Percentiles rank a stretch among this genome's conserved stretches.
phyloP scores from a whole-genome alignment of 2,888 invertebrate genomes.

The Geophilus truncorum region DNA sequence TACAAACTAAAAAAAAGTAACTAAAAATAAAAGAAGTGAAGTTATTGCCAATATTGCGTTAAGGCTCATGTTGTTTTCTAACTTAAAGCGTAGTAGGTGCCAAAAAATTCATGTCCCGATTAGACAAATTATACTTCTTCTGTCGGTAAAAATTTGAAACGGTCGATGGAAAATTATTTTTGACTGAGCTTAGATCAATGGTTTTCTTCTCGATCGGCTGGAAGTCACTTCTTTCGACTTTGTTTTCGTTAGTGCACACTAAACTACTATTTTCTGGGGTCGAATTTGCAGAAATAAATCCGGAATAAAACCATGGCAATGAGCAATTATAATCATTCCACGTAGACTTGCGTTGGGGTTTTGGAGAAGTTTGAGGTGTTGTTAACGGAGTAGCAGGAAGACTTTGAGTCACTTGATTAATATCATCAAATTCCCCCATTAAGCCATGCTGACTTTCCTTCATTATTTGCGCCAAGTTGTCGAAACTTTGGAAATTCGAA shows the following conservation, averaged over 20 bases:
- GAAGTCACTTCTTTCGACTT: background rate
- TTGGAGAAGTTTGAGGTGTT: background rate
- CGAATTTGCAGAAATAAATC: background rate
- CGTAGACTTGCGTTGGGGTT: background rate
- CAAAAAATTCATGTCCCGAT: conserved; percentile 27
- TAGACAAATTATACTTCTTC: background rate
- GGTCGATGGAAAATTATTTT: background rate
- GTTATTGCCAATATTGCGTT: too few relatives aligned
- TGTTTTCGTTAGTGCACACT: background rate
- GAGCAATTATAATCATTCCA: background rate
- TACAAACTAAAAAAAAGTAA: too few relatives aligned
- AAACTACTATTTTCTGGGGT: background rate
- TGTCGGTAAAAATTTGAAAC: background rate
- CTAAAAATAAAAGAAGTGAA: too few relatives aligned
- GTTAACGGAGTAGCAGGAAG: conserved; percentile 5
- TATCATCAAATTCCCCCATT: conserved; percentile 15
- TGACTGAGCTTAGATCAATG: background rate
- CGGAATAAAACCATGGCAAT: conserved; percentile 8
- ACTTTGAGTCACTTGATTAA: conserved; percentile 3
- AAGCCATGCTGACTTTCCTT: background rate
- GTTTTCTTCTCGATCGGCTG: background rate
- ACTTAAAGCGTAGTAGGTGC: background rate
- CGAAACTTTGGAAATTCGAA: background rate
- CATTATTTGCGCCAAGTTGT: background rate
- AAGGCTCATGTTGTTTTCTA: too few relatives aligned